These are phyloP conservation scores for Plestiodon gilberti DNA, from an alignment of 2,113 vertebrate species.

Conservation along the genomic window DNA sequence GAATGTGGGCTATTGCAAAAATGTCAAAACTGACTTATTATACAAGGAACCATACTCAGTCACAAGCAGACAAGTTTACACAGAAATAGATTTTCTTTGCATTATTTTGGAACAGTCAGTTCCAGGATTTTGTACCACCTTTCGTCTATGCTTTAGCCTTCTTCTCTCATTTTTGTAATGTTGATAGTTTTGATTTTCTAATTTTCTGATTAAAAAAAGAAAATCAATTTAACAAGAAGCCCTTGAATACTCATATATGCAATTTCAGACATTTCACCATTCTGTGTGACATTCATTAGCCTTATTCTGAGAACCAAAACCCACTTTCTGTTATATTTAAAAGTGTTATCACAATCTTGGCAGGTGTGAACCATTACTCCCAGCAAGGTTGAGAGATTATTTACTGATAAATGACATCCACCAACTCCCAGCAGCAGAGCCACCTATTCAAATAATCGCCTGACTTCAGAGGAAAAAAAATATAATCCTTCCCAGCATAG, in stretches of 20 bases:
- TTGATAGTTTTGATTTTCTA: too few relatives aligned
- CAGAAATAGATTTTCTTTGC: too few relatives aligned
- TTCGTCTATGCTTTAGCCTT: too few relatives aligned
- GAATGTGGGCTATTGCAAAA: too few relatives aligned
- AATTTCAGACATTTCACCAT: slow-evolving; percentile 12
- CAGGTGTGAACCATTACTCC: slow-evolving; percentile 40
- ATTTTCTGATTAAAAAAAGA: not conserved
- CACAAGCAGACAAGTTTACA: too few relatives aligned
- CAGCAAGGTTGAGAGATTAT: slow-evolving; percentile 56
- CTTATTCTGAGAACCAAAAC: not conserved
- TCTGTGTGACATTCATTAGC: not conserved
- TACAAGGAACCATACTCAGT: too few relatives aligned
- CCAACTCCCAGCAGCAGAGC: slow-evolving; percentile 30
- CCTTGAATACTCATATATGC: not conserved
- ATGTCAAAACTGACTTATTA: too few relatives aligned
- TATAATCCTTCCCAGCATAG: slow-evolving; percentile 34
- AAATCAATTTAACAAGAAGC: not conserved
- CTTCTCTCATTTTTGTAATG: too few relatives aligned
- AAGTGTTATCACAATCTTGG: slow-evolving; percentile 34
- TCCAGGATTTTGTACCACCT: too few relatives aligned
- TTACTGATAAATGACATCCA: slow-evolving; percentile 58
- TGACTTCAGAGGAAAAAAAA: slow-evolving; percentile 45
- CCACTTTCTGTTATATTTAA: slow-evolving; percentile 26
- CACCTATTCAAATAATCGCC: slow-evolving; percentile 51
- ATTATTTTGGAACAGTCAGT: too few relatives aligned